Evolutionary conservation across 2,888 invertebrate species (phyloP), one percentile per base, ranked within the genome.

Genomic region (Tetheella fluctuosa): DNA sequence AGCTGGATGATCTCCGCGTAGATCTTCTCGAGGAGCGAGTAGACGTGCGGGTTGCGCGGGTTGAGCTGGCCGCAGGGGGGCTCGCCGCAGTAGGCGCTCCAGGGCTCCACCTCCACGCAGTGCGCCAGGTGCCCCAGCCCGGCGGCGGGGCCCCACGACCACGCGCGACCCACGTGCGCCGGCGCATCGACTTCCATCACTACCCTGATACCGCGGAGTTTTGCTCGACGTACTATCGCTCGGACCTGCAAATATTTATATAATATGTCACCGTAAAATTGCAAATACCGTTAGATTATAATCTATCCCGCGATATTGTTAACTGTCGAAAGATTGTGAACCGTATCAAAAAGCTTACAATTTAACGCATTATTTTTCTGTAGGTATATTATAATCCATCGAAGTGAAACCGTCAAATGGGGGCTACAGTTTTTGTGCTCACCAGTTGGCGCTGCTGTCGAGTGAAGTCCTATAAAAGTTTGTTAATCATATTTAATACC

Each of bases 111-210:
- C 83, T 97, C 97, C 13, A 97, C 94, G 84, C 97, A 97, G 64
- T 97, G 94, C 12, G 97, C 97, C 42, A 97, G 88, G 60, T 96
- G 95, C 0, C 97, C 97, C 58, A 96, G 89, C 0, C 97, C 96
- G 60, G 95, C 95, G 59, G 94, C 92, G 0, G 95, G 95, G 20
- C 97, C 97, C 97, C 97, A 97, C 67, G 95, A 95, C 97, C 97
- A 97, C 0, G 97, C 97, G 70, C 96, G 96, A 3, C 97, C 97
- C 2, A 97, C 97, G 85, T 98, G 98, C 5, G 97, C 97, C 0
- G 98, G 98, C 13, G 97, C 96, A 88, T 98, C 98, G 60, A 98
- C 95, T 89, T 99, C 99, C 0, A 98, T 95, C 59, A 99, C 88
- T 13, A 98, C 96, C 67, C 98, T 94, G 58, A 99, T 95, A 0